Percentiles rank a stretch among this genome's conserved stretches.
phyloP scores from a whole-genome alignment of 1,140 invertebrate species.

The Scaptomyza graminum region DNA sequence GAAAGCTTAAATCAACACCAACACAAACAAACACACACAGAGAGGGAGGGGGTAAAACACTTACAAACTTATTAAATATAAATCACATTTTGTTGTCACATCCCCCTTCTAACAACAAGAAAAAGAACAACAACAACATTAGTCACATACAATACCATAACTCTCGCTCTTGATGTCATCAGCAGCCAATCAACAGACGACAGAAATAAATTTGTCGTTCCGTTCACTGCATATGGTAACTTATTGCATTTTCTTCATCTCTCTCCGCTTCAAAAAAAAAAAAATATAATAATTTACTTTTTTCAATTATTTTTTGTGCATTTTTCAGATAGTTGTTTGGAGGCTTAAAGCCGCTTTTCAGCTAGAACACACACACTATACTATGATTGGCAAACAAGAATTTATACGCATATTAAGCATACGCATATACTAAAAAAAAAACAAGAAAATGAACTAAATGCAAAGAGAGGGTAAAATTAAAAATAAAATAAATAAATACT shows the following conservation, averaged over 20 bases:
- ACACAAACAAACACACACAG: conserved; percentile 5
- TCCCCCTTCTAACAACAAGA: neutral
- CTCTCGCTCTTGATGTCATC: conserved; percentile 15
- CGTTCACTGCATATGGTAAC: conserved; percentile 6
- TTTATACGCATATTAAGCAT: neutral
- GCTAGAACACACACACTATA: neutral
- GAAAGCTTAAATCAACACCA: conserved; percentile 28
- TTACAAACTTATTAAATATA: conserved; percentile 52
- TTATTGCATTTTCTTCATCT: conserved; percentile 11
- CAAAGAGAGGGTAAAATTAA: neutral
- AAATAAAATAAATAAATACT: conserved; percentile 3
- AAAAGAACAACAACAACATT: conserved; percentile 8
- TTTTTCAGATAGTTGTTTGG: neutral
- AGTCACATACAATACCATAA: conserved; percentile 1
- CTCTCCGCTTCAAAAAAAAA: neutral
- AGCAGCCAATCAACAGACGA: conserved; percentile 28
- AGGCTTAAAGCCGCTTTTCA: neutral
- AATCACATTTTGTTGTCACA: conserved; percentile 39
- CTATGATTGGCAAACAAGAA: neutral
- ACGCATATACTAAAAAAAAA: neutral
- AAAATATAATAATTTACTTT: neutral
- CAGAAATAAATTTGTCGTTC: conserved; percentile 2
- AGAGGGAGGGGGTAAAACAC: conserved; percentile 7
- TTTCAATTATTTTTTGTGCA: neutral
- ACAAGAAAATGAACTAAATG: neutral